Conservation (phyloP, 1,140 invertebrate species). For the Lepeophtheirus salmonis region DNA sequence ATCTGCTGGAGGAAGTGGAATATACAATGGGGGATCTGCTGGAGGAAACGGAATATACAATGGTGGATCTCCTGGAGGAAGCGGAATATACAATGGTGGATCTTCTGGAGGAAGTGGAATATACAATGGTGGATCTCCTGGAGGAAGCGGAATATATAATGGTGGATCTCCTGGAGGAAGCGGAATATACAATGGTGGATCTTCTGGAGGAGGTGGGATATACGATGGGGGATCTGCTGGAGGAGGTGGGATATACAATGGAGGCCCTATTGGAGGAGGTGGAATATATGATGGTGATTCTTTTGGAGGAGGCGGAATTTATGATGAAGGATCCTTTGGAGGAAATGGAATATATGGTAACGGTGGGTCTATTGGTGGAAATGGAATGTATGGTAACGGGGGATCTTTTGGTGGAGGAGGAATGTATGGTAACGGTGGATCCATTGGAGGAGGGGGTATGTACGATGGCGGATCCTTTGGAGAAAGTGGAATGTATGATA, state of each 20-base stretch:
- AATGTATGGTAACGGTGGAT: neutral
- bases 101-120: neutral
- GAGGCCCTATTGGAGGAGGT: too few species aligned
- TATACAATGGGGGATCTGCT: neutral
- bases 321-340: conserved; percentile 1
- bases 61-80: neutral
- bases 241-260: too few species aligned
- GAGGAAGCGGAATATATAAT: neutral
- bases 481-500: neutral
- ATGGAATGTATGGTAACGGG: neutral
- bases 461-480: neutral
- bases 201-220: too few species aligned
- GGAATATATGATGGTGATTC: too few species aligned
- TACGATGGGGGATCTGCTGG: too few species aligned
- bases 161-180: neutral
- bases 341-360: conserved; percentile 3
- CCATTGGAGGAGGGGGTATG: neutral
- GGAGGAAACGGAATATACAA: neutral
- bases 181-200: neutral
- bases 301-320: conserved; percentile 1
- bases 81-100: neutral
- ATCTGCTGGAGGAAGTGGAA: neutral
- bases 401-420: neutral
- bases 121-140: neutral
- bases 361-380: neutral